These are phyloP conservation scores for Adelosebastes latens DNA, from an alignment of 2,797 vertebrate species.

Conservation along the genomic window DNA sequence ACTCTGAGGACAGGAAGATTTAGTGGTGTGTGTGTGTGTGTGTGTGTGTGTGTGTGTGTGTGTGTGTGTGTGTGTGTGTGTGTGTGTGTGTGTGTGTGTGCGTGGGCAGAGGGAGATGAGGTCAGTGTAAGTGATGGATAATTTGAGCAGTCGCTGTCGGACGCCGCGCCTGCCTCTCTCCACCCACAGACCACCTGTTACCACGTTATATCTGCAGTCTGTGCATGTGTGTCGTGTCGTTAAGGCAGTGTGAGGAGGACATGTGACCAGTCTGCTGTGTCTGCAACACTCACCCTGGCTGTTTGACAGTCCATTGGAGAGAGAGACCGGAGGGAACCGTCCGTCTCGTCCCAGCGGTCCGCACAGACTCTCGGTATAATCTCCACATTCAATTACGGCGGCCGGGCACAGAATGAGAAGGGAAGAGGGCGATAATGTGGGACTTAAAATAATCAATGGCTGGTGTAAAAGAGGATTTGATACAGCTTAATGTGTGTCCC, in stretches of 20 bases:
- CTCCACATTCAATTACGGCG: slow-evolving; percentile 4
- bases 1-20: slow-evolving; percentile 23
- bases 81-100: slow-evolving; percentile 25
- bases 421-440: not conserved
- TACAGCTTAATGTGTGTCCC: slow-evolving; percentile 2
- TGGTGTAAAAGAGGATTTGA: slow-evolving; percentile 8
- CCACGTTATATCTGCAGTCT: slow-evolving; percentile 50
- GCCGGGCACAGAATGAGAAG: not conserved
- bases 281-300: slow-evolving; percentile 40
- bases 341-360: slow-evolving; percentile 16
- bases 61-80: not conserved
- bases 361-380: not conserved
- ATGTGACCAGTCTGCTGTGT: slow-evolving; percentile 43
- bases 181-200: slow-evolving; percentile 79
- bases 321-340: slow-evolving; percentile 10
- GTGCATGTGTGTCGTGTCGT: slow-evolving; percentile 8
- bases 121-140: slow-evolving; percentile 70
- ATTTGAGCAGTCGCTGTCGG: slow-evolving; percentile 71
- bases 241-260: slow-evolving; percentile 37
- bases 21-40: not conserved
- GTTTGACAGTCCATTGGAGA: slow-evolving; percentile 36
- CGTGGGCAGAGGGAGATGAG: slow-evolving; percentile 58
- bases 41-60: slow-evolving; percentile 5
- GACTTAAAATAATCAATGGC: slow-evolving; percentile 8
- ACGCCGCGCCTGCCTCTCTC: slow-evolving; percentile 55